phyloP scores from a whole-genome alignment of 2,888 invertebrate species.

The Macaria liturata region DNA sequence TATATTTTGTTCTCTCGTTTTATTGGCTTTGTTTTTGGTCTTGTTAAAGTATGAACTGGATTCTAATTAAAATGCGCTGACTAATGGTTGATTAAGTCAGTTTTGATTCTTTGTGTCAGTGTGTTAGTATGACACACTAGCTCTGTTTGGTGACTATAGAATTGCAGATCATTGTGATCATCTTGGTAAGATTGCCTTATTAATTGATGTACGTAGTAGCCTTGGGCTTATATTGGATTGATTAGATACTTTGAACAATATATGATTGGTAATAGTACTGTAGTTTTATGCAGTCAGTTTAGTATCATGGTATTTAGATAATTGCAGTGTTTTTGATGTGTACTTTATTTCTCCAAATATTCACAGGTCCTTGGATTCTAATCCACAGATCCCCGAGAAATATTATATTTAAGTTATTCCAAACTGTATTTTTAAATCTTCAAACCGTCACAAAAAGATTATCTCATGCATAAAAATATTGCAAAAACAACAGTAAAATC shows the following conservation, averaged over 20 bases:
- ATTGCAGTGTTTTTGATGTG: no score
- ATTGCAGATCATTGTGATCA: conserved; percentile 26
- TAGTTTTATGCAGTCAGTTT: no score
- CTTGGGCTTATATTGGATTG: background rate
- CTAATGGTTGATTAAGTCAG: conserved; percentile 65
- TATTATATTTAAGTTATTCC: no score
- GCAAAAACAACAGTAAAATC: background rate
- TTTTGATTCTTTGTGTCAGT: conserved; percentile 61
- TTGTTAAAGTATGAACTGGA: conserved; percentile 53
- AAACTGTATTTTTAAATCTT: no score
- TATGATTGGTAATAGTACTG: no score
- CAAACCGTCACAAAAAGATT: no score
- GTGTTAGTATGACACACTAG: conserved; percentile 44
- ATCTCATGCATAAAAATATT: no score
- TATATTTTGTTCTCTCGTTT: conserved; percentile 64
- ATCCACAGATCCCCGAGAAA: no score
- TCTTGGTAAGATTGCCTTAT: conserved; percentile 32
- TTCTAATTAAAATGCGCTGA: conserved; percentile 67
- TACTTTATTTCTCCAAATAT: no score
- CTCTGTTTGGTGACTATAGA: conserved; percentile 33
- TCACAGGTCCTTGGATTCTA: no score
- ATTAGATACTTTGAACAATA: no score
- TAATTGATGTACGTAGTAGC: conserved; percentile 15
- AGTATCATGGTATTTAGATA: no score
- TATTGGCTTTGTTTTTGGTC: conserved; percentile 50